Conservation (phyloP, 2,797 vertebrate species). For the Harpagifer antarcticus region DNA sequence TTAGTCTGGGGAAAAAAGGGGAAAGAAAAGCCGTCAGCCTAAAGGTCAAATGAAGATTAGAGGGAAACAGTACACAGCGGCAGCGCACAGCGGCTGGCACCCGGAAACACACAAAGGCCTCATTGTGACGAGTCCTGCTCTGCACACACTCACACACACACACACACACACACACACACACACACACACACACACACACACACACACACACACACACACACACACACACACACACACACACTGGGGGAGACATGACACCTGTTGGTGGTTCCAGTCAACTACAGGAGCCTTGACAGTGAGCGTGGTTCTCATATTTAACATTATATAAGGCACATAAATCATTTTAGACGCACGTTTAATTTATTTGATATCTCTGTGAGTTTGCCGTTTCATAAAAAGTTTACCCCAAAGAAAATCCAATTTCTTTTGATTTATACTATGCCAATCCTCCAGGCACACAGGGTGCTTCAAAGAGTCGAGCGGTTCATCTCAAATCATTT, state of each 20-base stretch:
- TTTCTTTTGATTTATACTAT: slow-evolving; percentile 30
- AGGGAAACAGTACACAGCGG: slow-evolving; percentile 81
- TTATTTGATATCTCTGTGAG: no score
- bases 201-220: slow-evolving; percentile 9
- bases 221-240: not conserved
- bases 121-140: slow-evolving; percentile 79
- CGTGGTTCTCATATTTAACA: not conserved
- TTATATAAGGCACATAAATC: not conserved
- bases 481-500: slow-evolving; percentile 48
- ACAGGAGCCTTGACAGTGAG: slow-evolving; percentile 41
- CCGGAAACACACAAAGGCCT: slow-evolving; percentile 82
- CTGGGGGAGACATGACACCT: slow-evolving; percentile 75
- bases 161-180: slow-evolving; percentile 38
- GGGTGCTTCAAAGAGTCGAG: slow-evolving; percentile 35
- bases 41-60: slow-evolving; percentile 86
- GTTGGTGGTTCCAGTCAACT: slow-evolving; percentile 75
- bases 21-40: slow-evolving; percentile 75
- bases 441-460: not conserved
- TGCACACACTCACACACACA: slow-evolving; percentile 43
- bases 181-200: slow-evolving; percentile 44
- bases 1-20: slow-evolving; percentile 62
- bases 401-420: not conserved
- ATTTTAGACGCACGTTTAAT: no score
- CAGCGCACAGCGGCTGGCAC: slow-evolving; percentile 79
- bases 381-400: not conserved